These are phyloP conservation scores for Chaetops frenatus DNA, from an alignment of 2,113 vertebrate genomes.

Conservation along the genomic window DNA sequence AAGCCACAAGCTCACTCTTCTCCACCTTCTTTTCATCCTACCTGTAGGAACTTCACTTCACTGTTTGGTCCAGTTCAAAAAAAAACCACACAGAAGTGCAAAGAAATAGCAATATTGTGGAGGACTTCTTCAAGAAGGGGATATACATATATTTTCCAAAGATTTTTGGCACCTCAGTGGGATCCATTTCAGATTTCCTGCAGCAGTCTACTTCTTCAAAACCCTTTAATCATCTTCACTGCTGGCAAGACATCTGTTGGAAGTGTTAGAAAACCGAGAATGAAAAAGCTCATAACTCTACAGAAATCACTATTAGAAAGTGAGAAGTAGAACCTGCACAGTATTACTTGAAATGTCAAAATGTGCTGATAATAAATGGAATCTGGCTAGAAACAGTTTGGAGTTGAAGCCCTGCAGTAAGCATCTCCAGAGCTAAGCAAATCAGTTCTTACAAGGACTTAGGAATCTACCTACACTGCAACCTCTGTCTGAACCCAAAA, in stretches of 20 bases:
- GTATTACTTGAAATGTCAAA: slow-evolving; percentile 31
- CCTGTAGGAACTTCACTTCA: neutral
- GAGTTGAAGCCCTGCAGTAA: neutral
- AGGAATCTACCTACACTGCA: neutral
- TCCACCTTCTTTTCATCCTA: neutral
- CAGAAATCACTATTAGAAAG: slow-evolving; percentile 45
- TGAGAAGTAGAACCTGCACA: slow-evolving; percentile 47
- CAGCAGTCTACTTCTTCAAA: slow-evolving; percentile 29
- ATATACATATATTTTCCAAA: slow-evolving; percentile 1
- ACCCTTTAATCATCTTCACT: slow-evolving; percentile 53
- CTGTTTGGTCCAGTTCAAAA: neutral
- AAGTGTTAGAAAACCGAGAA: slow-evolving; percentile 24
- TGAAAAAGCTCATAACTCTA: slow-evolving; percentile 34
- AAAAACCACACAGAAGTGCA: neutral
- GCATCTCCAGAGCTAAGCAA: neutral
- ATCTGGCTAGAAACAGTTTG: slow-evolving; percentile 5
- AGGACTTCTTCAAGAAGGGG: slow-evolving; percentile 4
- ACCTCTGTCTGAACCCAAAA: neutral
- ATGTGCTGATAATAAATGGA: slow-evolving; percentile 44
- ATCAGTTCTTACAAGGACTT: neutral
- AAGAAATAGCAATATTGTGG: neutral
- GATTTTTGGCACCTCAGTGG: neutral
- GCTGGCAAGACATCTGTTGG: slow-evolving; percentile 49
- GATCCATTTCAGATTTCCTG: slow-evolving; percentile 50
- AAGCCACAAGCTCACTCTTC: neutral